phyloP scores from a whole-genome alignment of 2,888 invertebrate genomes.

The Dioctria rufipes region DNA sequence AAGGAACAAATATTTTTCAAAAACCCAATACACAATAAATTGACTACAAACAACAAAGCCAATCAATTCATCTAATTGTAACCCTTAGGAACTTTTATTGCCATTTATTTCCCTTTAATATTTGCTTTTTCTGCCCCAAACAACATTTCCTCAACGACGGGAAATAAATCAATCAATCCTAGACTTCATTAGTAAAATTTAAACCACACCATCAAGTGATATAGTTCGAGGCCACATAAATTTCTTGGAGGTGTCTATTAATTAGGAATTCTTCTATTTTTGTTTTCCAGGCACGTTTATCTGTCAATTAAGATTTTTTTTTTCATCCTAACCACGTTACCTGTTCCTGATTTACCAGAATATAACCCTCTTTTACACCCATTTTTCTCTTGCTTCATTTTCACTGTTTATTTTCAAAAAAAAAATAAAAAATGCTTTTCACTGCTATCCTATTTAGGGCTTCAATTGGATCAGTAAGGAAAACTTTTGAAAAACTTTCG shows the following conservation, averaged over 20 bases:
- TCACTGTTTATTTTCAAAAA: background rate
- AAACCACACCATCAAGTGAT: too few relatives aligned
- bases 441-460: slow-evolving; percentile 22
- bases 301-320: slow-evolving; percentile 37
- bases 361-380: slow-evolving; percentile 27
- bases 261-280: slow-evolving; percentile 12
- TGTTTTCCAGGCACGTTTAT: slow-evolving; percentile 31
- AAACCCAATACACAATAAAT: too few relatives aligned
- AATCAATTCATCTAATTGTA: too few relatives aligned
- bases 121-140: too few relatives aligned
- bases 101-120: too few relatives aligned
- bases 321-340: background rate
- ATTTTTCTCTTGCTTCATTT: slow-evolving; percentile 1
- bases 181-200: too few relatives aligned
- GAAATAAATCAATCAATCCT: too few relatives aligned
- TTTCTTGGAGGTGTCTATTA: slow-evolving; percentile 33
- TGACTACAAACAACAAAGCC: too few relatives aligned
- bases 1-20: too few relatives aligned
- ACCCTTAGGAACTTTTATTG: too few relatives aligned
- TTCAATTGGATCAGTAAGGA: slow-evolving; percentile 7
- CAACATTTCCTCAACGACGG: too few relatives aligned
- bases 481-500: slow-evolving; percentile 42
- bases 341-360: background rate
- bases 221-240: background rate
- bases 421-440: slow-evolving; percentile 28